Evolutionary conservation across 2,797 vertebrate genomes (phyloP).

Genomic region (Cheirogaleus major): DNA sequence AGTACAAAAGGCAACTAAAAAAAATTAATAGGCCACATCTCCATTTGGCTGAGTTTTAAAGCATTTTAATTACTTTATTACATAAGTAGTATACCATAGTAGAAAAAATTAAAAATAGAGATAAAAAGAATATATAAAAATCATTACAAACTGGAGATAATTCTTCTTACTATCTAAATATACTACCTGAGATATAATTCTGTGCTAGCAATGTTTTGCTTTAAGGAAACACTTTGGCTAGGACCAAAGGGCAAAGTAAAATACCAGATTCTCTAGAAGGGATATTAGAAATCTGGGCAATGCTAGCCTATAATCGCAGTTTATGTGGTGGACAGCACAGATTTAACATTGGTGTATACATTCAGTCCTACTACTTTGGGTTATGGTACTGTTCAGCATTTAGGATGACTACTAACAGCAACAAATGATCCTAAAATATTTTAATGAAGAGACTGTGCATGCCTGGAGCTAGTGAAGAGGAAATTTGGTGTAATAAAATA

Average conservation of each 20-base stretch:
- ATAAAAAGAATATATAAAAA: background rate
- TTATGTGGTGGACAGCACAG: background rate
- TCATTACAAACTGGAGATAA: background rate
- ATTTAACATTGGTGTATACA: background rate
- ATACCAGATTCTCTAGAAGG: background rate
- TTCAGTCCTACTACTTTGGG: background rate
- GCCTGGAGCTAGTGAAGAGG: background rate
- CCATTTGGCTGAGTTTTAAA: slow-evolving; percentile 26
- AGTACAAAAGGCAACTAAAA: background rate
- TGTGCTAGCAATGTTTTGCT: slow-evolving; percentile 10
- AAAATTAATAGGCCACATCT: background rate
- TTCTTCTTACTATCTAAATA: slow-evolving; percentile 19
- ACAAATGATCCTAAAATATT: slow-evolving; percentile 17
- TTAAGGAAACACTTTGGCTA: background rate
- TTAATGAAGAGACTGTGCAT: slow-evolving; percentile 40
- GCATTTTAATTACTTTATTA: slow-evolving; percentile 26
- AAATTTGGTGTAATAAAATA: slow-evolving; percentile 45
- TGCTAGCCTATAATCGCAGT: background rate
- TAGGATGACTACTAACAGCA: background rate
- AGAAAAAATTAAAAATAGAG: background rate
- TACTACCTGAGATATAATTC: background rate
- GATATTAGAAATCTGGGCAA: background rate
- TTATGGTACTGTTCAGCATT: background rate
- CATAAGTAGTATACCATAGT: background rate
- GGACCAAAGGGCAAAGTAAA: background rate